A percentile compares a stretch with the other conserved stretches of the same genome.
Conservation (phyloP, 1,140 invertebrate species). For the Meteorus sp. region DNA sequence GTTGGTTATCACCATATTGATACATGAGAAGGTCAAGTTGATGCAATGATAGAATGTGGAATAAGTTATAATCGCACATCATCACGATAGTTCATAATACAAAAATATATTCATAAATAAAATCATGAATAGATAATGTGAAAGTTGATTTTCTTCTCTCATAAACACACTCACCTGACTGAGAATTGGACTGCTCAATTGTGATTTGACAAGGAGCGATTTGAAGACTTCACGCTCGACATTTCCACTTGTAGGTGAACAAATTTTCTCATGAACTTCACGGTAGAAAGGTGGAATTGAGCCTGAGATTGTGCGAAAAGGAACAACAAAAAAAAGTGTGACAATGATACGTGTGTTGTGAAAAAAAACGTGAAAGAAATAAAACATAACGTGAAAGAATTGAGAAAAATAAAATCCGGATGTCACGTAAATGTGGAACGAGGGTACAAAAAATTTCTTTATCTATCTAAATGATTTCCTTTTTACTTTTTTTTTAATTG, state of each 20-base stretch:
- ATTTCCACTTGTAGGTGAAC: slow-evolving; percentile 65
- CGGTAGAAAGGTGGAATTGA: slow-evolving; percentile 67
- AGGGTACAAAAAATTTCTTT: too few relatives aligned
- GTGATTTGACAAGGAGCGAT: slow-evolving; percentile 65
- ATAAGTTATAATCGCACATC: too few relatives aligned
- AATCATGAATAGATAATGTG: not conserved
- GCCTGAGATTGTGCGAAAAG: slow-evolving; percentile 54
- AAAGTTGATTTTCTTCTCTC: not conserved
- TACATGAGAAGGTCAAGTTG: slow-evolving; percentile 15
- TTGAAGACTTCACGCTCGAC: slow-evolving; percentile 68
- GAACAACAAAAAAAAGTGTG: slow-evolving; percentile 1
- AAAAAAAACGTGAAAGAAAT: slow-evolving; percentile 3
- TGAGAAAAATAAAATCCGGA: slow-evolving; percentile 5
- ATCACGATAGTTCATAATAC: too few relatives aligned
- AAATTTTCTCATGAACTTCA: slow-evolving; percentile 66
- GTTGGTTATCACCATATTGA: too few relatives aligned
- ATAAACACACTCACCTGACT: slow-evolving; percentile 58
- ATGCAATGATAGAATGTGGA: too few relatives aligned
- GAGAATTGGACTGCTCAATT: slow-evolving; percentile 62
- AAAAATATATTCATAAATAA: too few relatives aligned
- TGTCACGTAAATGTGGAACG: slow-evolving; percentile 4
- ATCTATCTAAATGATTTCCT: too few relatives aligned
- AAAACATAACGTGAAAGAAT: not conserved
- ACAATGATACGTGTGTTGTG: not conserved
- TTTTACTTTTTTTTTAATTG: too few relatives aligned